Evolutionary conservation across 2,113 vertebrate genomes (phyloP).

Genomic region (Lepus americanus): DNA sequence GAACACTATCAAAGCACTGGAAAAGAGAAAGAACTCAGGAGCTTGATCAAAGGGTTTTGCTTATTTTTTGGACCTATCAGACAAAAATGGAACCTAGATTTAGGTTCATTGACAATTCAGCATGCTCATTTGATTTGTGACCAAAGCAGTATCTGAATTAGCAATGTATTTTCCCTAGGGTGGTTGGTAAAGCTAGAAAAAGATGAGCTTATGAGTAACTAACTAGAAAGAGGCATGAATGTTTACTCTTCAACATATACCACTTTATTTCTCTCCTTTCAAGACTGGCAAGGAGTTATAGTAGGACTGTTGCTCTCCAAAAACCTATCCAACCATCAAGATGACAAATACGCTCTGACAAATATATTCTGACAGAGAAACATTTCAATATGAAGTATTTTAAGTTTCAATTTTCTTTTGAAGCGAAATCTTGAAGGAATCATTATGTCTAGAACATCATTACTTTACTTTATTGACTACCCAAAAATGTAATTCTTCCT

Average conservation of each 20-base stretch:
- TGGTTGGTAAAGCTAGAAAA: not conserved
- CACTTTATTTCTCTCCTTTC: not conserved
- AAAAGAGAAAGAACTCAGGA: not conserved
- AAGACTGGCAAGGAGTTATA: not conserved
- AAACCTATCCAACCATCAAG: not conserved
- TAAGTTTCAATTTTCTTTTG: conserved; percentile 27
- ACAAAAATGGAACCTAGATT: not conserved
- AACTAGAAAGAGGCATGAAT: not conserved
- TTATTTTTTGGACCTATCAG: not conserved
- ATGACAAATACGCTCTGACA: not conserved
- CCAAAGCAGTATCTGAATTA: not conserved
- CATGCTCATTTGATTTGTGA: not conserved
- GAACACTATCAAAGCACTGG: not conserved
- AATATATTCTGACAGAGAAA: conserved; percentile 46
- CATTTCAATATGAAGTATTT: conserved; percentile 12
- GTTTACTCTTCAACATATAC: not conserved
- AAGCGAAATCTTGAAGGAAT: conserved; percentile 12
- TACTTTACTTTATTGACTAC: not conserved
- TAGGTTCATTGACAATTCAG: not conserved
- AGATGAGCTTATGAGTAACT: not conserved
- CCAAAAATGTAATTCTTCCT: not conserved
- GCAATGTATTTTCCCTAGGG: not conserved
- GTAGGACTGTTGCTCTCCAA: not conserved
- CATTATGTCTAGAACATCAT: not conserved
- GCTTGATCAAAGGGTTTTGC: not conserved